phyloP scores from a whole-genome alignment of 2,113 vertebrate species.

The Peromyscus maniculatus region DNA sequence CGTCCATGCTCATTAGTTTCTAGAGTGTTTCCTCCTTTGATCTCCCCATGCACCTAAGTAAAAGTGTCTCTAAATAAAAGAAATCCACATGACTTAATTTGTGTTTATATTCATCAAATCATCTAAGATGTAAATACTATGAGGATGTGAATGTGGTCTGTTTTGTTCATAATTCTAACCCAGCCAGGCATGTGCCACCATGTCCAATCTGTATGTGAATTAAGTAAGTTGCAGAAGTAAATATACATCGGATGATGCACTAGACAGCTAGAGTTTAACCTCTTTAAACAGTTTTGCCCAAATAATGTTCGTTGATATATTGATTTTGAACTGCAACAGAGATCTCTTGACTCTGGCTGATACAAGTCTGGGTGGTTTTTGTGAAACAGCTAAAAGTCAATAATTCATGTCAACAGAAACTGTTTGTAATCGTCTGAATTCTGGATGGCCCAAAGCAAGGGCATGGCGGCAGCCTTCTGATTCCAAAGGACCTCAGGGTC shows the following conservation, averaged over 20 bases:
- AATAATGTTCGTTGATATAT: conserved; percentile 27
- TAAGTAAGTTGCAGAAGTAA: not conserved
- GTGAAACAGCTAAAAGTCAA: not conserved
- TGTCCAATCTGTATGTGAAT: not conserved
- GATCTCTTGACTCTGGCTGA: not conserved
- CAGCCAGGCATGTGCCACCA: not conserved
- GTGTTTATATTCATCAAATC: not conserved
- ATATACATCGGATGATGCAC: not conserved
- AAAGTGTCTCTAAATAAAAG: not conserved
- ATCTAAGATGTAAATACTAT: conserved; percentile 5
- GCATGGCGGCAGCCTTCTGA: not conserved
- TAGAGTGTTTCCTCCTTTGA: not conserved
- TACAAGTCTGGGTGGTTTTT: not conserved
- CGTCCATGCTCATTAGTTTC: not conserved
- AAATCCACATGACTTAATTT: not conserved
- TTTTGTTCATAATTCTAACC: not conserved
- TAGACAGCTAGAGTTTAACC: not conserved
- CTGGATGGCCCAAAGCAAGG: not conserved
- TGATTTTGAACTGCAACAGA: conserved; percentile 11
- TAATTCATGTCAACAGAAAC: not conserved
- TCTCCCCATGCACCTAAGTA: not conserved
- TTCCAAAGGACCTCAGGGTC: conserved; percentile 27
- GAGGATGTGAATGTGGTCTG: not conserved
- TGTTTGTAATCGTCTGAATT: not conserved
- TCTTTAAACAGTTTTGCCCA: not conserved